Base-by-base conservation (phyloP, 2,113 vertebrate species). In the Pseudorhombus dupliciocellatus region DNA sequence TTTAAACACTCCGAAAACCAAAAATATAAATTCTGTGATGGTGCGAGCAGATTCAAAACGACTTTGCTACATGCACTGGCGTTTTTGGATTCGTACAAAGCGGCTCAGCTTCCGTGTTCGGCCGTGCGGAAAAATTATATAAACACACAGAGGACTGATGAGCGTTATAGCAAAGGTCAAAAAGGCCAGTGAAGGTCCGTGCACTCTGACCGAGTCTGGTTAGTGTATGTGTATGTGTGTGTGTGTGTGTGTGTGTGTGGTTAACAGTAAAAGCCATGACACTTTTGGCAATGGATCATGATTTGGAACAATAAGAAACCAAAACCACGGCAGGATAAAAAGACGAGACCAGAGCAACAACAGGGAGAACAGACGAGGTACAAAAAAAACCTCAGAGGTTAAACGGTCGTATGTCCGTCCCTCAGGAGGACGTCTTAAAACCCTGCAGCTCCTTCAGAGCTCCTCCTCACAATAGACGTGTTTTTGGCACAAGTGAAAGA, bases 1-100 rank as follows among this genome's bases (percentile, higher is more conserved):
- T 67, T 2, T 46, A 56, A 40, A 70, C 79, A 75, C 66, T 57
- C 52, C 7, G 21, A 68, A n/a, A 74, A 84, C 50, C 81, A 85
- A 80, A 59, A 21, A 24, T 12, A 67, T 26, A 63, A n/a, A 66
- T 44, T 76, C 48, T 73, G 54, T 69, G 24, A 70, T 48, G 69
- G 54, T 30, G 74, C 52, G 28, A 82, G 74, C 67, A 60, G 68
- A 78, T 87, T 12, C 63, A n/a, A 90, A 83, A 84, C 79, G 0
- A 75, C 83, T 73, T 88, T 88, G 91, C 91, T 92, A 91, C 91
- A 92, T 92, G 91, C 87, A 78, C 68, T 84, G 89, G 80, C 76
- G 64, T 88, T 90, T 84, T 74, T 82, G 66, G 78, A 85, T 79
- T 84, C 8, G 16, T 89, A 88, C 53, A 91, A 85, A 80, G 54